phyloP scores from a whole-genome alignment of 2,888 invertebrate species.

The Protophormia terraenovae region DNA sequence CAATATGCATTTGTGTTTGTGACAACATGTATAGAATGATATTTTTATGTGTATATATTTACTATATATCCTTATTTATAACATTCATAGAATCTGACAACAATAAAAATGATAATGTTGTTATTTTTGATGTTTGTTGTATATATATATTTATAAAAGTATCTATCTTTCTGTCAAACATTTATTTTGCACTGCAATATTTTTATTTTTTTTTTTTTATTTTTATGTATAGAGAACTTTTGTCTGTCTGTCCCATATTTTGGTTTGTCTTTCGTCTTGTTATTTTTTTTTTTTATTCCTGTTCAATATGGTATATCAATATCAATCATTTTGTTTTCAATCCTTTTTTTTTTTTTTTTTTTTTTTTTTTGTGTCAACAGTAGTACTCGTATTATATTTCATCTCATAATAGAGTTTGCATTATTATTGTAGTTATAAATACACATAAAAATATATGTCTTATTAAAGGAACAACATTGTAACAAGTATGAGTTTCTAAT shows the following conservation, averaged over 20 bases:
- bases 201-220: not conserved
- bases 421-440: not conserved
- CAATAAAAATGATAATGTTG: slow-evolving; percentile 38
- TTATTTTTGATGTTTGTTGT: slow-evolving; percentile 11
- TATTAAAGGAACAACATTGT: slow-evolving; percentile 12
- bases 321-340: too few relatives aligned
- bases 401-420: slow-evolving; percentile 9
- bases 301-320: not conserved
- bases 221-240: slow-evolving; percentile 8
- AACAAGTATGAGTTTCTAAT: slow-evolving; percentile 27
- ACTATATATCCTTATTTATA: not conserved
- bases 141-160: slow-evolving; percentile 10
- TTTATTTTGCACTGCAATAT: not conserved
- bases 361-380: not conserved
- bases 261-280: not conserved
- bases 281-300: not conserved
- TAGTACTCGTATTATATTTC: not conserved
- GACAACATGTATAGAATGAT: not conserved
- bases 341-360: not conserved
- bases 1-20: not conserved
- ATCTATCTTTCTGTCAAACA: slow-evolving; percentile 7
- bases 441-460: not conserved
- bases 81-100: slow-evolving; percentile 8
- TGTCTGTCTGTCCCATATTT: not conserved
- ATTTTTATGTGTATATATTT: not conserved